These are phyloP conservation scores for Elanus axillaris DNA, from an alignment of 2,113 vertebrate species.

Conservation along the genomic window DNA sequence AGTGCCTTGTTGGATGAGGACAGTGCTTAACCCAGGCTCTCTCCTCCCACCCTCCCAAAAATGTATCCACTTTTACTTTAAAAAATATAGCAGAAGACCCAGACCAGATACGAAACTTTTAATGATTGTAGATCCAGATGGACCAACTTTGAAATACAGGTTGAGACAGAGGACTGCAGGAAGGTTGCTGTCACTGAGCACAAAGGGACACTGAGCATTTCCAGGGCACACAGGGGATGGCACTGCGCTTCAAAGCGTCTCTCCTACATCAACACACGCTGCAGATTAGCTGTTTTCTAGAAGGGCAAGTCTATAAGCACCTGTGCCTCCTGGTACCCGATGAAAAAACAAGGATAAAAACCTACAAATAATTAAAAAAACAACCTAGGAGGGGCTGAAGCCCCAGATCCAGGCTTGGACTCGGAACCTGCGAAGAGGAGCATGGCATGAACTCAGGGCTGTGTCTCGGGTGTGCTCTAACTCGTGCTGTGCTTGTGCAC, in stretches of 20 bases:
- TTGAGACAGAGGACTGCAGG: neutral
- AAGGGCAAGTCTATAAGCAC: rapidly evolving
- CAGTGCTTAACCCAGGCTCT: neutral
- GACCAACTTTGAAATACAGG: neutral
- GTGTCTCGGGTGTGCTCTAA: neutral
- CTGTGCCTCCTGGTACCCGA: neutral
- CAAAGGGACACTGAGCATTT: neutral
- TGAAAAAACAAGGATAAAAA: rapidly evolving
- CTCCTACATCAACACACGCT: neutral
- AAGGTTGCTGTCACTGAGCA: neutral
- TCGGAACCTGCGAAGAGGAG: neutral
- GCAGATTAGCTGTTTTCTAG: neutral
- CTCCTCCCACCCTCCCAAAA: neutral
- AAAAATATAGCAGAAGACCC: neutral
- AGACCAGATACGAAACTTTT: neutral
- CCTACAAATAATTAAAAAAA: neutral
- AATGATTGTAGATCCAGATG: neutral
- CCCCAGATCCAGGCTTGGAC: neutral
- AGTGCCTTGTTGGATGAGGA: neutral
- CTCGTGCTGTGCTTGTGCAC: rapidly evolving
- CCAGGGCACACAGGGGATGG: neutral
- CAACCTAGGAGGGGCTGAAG: neutral
- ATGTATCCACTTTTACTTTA: neutral
- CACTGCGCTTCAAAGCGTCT: rapidly evolving
- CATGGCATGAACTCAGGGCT: neutral